Percentiles rank a stretch among this genome's conserved stretches.
Conservation (phyloP, 2,888 invertebrate species). For the Artemia sinica region DNA sequence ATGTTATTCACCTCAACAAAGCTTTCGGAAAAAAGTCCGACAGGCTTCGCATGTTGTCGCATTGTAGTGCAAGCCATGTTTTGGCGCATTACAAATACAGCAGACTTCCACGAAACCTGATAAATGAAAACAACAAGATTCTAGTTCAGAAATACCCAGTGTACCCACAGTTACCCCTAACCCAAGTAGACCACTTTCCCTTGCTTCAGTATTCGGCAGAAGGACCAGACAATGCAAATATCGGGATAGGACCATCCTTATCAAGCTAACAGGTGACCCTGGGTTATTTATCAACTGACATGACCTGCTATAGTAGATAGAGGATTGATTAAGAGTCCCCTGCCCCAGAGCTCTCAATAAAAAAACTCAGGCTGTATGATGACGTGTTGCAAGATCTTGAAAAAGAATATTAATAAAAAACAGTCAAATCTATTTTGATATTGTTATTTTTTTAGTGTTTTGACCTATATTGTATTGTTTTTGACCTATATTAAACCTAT, state of each 20-base stretch:
- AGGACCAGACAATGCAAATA: not conserved
- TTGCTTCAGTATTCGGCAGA: not conserved
- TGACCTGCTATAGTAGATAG: not conserved
- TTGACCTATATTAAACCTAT: no score
- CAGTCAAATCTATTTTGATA: no score
- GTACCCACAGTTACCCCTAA: constrained; percentile 25
- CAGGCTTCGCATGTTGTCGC: no score
- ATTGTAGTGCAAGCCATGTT: no score
- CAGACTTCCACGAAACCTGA: constrained; percentile 18
- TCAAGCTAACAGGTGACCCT: not conserved
- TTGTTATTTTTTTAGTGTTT: no score
- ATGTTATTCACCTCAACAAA: no score
- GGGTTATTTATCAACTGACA: not conserved
- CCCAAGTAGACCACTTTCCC: constrained; percentile 21
- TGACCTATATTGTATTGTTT: no score
- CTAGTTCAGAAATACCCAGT: constrained; percentile 20
- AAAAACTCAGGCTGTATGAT: constrained; percentile 6
- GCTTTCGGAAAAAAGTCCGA: no score
- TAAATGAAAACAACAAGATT: constrained; percentile 21
- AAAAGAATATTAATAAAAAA: no score
- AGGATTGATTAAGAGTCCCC: not conserved
- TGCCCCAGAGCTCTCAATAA: constrained; percentile 8
- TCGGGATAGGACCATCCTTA: not conserved
- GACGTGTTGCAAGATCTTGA: no score
- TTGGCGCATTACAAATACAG: no score